phyloP scores from a whole-genome alignment of 2,113 vertebrate genomes.

The Hoplias malabaricus region DNA sequence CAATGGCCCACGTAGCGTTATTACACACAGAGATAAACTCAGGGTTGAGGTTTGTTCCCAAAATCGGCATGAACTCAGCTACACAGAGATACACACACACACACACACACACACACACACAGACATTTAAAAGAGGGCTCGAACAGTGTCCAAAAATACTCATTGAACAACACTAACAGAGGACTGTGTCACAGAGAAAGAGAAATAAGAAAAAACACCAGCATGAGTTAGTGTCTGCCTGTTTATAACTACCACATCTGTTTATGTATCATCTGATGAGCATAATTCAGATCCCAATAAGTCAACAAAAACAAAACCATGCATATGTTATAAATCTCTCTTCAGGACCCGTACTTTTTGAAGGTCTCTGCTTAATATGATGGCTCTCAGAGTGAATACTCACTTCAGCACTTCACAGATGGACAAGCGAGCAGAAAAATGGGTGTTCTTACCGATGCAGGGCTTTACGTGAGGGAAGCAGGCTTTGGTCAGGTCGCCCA shows the following conservation, averaged over 20 bases:
- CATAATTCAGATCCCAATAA: background rate
- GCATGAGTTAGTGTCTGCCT: background rate
- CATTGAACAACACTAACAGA: background rate
- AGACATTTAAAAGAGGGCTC: background rate
- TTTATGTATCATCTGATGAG: too few species aligned
- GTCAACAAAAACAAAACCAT: background rate
- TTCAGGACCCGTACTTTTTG: too few species aligned
- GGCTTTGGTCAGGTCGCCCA: constrained; percentile 93
- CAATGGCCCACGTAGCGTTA: constrained; percentile 96
- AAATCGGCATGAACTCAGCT: constrained; percentile 97
- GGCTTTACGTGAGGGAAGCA: constrained; percentile 95
- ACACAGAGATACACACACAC: constrained; percentile 39
- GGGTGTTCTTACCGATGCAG: constrained; percentile 81
- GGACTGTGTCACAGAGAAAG: background rate
- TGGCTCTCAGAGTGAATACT: too few species aligned
- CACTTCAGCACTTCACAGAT: too few species aligned
- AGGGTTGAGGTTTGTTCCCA: constrained; percentile 94
- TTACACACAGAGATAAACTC: constrained; percentile 97
- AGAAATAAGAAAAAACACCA: background rate
- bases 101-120: constrained; percentile 22
- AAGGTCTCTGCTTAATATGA: too few species aligned
- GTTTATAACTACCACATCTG: too few species aligned
- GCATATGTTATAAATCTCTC: too few species aligned
- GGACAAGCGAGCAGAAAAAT: too few species aligned
- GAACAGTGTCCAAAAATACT: background rate